phyloP scores from a whole-genome alignment of 2,797 vertebrate genomes.

The Hydrophis major region DNA sequence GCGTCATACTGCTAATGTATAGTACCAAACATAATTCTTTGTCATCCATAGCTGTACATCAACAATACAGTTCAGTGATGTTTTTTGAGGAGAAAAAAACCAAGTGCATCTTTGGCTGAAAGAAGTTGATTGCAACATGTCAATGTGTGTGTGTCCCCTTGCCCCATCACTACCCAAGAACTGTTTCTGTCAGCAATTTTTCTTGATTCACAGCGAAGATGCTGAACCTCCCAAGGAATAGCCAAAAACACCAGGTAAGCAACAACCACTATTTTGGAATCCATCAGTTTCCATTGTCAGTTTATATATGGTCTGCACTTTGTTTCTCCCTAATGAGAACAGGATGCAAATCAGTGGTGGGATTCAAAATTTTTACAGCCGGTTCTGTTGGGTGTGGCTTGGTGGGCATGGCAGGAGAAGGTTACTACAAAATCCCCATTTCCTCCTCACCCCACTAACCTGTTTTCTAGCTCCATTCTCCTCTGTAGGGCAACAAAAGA shows the following conservation, averaged over 20 bases:
- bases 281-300: constrained; percentile 25
- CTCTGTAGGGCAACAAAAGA: no score
- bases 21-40: not conserved
- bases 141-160: constrained; percentile 14
- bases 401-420: no score
- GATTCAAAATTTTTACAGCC: no score
- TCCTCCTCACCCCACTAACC: no score
- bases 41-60: not conserved
- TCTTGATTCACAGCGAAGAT: not conserved
- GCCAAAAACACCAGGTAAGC: constrained; percentile 33
- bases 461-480: no score
- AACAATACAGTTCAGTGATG: constrained; percentile 12
- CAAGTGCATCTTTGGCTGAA: not conserved
- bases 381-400: no score
- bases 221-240: constrained; percentile 28
- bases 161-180: not conserved
- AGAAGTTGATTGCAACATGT: constrained; percentile 11
- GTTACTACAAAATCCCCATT: no score
- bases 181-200: not conserved
- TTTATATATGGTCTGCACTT: constrained; percentile 24
- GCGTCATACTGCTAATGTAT: not conserved
- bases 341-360: not conserved
- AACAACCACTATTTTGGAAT: not conserved
- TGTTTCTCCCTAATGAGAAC: constrained; percentile 22
- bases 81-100: constrained; percentile 22